Base-by-base conservation (phyloP, 37 sponge, comb jelly and placozoan genomes). In the Axinella damicornis region DNA sequence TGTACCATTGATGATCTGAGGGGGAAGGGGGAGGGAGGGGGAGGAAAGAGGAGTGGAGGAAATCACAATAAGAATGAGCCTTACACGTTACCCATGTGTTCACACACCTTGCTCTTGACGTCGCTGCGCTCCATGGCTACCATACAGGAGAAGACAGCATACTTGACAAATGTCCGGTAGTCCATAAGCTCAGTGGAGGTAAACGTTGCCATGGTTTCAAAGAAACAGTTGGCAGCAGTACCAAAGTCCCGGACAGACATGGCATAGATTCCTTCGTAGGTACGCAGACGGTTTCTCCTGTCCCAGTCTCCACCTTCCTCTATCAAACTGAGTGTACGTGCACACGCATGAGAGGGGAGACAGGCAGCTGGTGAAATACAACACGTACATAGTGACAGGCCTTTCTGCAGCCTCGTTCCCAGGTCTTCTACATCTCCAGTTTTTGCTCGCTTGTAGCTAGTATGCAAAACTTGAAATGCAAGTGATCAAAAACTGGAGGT, bases 291-390 rank as follows among this genome's bases (percentile, higher is more conserved):
- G 77, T 99, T 99, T 77, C 95, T 88, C 20, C 99, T 74, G 59
- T 99, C 99, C 99, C 99, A 99, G 71, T 99, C 99, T 32, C 99
- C 99, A 18, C 99, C 99, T 68, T 97, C 96, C 60, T 99, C 99
- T 52, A 99, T 84, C 69, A 99, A 77, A 79, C 98, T 98, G 76
- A 27, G 73, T 46, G 46, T 46, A 9, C 9, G n/a, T n/a, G n/a
- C n/a, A n/a, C n/a, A n/a, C n/a, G n/a, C 46, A 46, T 46, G 46
- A n/a, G n/a, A n/a, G n/a, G n/a, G n/a, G n/a, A n/a, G n/a, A n/a
- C n/a, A n/a, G n/a, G n/a, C n/a, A n/a, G n/a, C n/a, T n/a, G n/a
- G n/a, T n/a, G n/a, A n/a, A n/a, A n/a, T n/a, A n/a, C n/a, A n/a
- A n/a, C n/a, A n/a, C n/a, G n/a, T n/a, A n/a, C n/a, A n/a, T n/a